Base-by-base conservation (phyloP, 2,888 invertebrate species). In the Belgica antarctica region DNA sequence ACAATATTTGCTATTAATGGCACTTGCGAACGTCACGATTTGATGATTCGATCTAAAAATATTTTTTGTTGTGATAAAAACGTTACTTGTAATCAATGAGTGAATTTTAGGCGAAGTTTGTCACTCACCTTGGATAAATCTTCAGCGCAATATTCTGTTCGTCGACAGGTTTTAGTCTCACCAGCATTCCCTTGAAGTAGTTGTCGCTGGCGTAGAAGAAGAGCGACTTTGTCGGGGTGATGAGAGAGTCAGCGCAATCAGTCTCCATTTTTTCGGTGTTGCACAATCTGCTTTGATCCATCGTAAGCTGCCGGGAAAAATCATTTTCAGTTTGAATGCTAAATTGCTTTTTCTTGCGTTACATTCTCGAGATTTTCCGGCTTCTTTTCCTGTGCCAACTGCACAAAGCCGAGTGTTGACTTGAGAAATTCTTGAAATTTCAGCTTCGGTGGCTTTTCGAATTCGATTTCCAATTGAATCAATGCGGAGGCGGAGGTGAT, bases 111-210 rank as follows among this genome's bases (percentile, higher is more conserved):
- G 12, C 12, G 34, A 31, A 31, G 5, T 31, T 25, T 36, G 61
- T 19, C 31, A 71, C 15, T 68, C 71, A 71, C 71, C 68, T 71
- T 12, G 57, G 63, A 36, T 72, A 72, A 41, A 71, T 22, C 62
- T 72, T 72, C 12, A 72, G 4, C 41, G 10, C 17, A 28, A 68
- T 62, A 2, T 1, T n/a, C 15, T 57, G 25, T 27, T 52, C 22
- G 19, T 19, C 63, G 7, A 34, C 17, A 12, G 28, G 0, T 12
- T 31, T 62, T n/a, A 71, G 15, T 47, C 71, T 22, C 10, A 71
- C 19, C 31, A 71, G 62, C 22, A 66, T 25, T 27, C 71, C 71
- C 5, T 27, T 63, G 61, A 62, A 71, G 28, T 63, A 69, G 10
- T 52, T 57, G 10, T 10, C 17, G 27, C 8, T 2, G n/a, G 22